Evolutionary conservation across 2,113 vertebrate species (phyloP).

Genomic region (Abramis brama): DNA sequence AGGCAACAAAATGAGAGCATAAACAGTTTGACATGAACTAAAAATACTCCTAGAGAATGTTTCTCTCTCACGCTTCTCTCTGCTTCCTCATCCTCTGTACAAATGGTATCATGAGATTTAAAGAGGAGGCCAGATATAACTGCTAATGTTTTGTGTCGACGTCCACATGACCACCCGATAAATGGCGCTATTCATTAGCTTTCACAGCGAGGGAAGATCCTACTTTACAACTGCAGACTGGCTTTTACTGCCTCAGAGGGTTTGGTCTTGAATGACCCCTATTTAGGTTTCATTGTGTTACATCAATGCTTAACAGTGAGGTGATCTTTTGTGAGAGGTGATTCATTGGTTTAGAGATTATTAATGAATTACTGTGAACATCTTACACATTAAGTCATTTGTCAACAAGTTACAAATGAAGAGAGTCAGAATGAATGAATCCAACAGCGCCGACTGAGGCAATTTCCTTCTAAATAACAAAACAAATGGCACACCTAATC

Average conservation of each 20-base stretch:
- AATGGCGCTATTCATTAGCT: constrained; percentile 63
- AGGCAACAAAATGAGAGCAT: constrained; percentile 24
- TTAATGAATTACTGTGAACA: constrained; percentile 25
- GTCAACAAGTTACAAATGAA: constrained; percentile 21
- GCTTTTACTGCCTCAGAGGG: constrained; percentile 37
- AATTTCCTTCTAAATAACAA: background rate
- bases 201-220: constrained; percentile 25
- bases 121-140: constrained; percentile 62
- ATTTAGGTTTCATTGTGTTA: constrained; percentile 22
- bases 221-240: background rate
- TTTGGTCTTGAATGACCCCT: constrained; percentile 17
- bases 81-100: constrained; percentile 12
- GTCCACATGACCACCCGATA: constrained; percentile 70
- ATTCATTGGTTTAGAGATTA: constrained; percentile 12
- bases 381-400: constrained; percentile 19
- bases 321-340: constrained; percentile 29
- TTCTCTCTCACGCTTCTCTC: constrained; percentile 29
- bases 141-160: constrained; percentile 43
- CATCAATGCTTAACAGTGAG: constrained; percentile 27
- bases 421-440: background rate
- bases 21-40: constrained; percentile 12
- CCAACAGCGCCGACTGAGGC: background rate
- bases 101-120: constrained; percentile 64
- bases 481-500: background rate
- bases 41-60: constrained; percentile 21